These are phyloP conservation scores for Nestor notabilis DNA, from an alignment of 2,113 vertebrate species.

Conservation along the genomic window DNA sequence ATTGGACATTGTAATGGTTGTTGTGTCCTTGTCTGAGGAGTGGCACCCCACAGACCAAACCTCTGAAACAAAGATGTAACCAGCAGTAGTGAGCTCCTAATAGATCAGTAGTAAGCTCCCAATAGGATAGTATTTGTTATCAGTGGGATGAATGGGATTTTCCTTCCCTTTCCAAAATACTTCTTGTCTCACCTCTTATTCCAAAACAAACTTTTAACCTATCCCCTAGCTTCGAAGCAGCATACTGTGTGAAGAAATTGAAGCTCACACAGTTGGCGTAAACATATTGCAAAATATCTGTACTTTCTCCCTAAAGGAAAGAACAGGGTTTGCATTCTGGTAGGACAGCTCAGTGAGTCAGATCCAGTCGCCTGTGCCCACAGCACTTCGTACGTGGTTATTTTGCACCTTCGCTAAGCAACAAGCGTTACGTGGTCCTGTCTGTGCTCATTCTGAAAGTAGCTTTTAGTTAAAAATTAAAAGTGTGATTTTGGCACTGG, in stretches of 20 bases:
- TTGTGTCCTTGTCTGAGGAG: not conserved
- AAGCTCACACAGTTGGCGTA: not conserved
- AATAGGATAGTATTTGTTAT: not conserved
- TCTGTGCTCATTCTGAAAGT: not conserved
- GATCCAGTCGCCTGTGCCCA: accelerated
- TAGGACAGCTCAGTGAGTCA: not conserved
- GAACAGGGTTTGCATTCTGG: not conserved
- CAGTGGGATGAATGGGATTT: not conserved
- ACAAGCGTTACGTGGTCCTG: accelerated
- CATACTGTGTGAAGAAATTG: not conserved
- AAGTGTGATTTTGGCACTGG: not conserved
- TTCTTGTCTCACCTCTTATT: not conserved
- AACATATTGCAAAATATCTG: not conserved
- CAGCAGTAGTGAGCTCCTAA: not conserved
- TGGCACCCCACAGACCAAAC: not conserved
- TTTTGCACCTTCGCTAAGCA: not conserved
- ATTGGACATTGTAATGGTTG: accelerated
- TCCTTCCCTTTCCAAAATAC: not conserved
- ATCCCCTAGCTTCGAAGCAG: not conserved
- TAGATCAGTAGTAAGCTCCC: not conserved
- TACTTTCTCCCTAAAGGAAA: not conserved
- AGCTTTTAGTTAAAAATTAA: not conserved
- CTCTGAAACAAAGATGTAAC: not conserved
- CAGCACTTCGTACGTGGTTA: not conserved
- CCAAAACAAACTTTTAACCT: not conserved